Base-by-base conservation (phyloP, 2,797 vertebrate species). In the Lepidocolaptes lacrymiger region DNA sequence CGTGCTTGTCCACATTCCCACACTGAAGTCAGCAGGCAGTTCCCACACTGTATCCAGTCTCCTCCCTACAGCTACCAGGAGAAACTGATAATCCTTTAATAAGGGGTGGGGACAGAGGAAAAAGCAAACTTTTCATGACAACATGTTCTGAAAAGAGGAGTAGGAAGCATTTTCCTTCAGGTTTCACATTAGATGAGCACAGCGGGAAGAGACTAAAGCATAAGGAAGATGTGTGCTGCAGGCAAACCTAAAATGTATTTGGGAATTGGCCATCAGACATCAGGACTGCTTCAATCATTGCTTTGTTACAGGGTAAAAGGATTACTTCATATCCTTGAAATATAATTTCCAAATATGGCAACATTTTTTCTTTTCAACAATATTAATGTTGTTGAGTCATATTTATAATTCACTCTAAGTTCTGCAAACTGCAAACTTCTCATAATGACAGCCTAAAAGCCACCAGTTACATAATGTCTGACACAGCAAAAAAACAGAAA, bases 371-470 rank as follows among this genome's bases (percentile, higher is more conserved):
- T 89, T 76, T 88, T 83, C 34, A 91, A 37, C 43, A 76, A 20
- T 52, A 62, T 82, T 85, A 94, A 80, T 85, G 34, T 24, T 77
- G 56, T 88, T 93, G 87, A 96, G 72, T 96, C 81, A 80, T 85
- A 79, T 89, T 93, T 89, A 79, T 88, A 96, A 96, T 93, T 96
- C 73, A 63, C 48, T 61, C 71, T 90, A 85, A 95, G 64, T 68
- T 92, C 37, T 46, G 94, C 69, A 77, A 91, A 95, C 46, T 48
- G 32, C 43, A 79, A 91, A 85, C 39, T 61, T 87, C 41, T 87
- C 63, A 77, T 58, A 66, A 78, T 80, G 82, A 95, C 86, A 90
- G 74, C 41, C 36, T 93, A 64, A 83, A 94, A 92, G 43, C 1
- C 36, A 89, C 20, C 27, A 52, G 49, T 93, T 95, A 75, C 46